Evolutionary conservation across 2,888 invertebrate species (phyloP).

Genomic region (Amblyteles armatorius): DNA sequence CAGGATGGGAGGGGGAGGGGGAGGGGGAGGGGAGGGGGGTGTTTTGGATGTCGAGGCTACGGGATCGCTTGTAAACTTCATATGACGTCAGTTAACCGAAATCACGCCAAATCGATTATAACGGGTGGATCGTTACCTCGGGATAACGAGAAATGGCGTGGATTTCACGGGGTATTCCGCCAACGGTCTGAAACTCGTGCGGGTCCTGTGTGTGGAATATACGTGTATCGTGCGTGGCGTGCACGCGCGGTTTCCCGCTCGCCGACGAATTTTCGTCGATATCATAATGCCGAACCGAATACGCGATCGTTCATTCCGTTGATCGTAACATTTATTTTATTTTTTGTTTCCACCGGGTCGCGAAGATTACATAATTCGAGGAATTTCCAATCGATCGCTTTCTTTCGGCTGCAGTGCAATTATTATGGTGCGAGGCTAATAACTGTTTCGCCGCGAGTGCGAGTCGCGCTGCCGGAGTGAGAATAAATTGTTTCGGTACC

Average conservation of each 20-base stretch:
- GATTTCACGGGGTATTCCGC: slow-evolving; percentile 78
- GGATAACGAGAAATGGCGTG: slow-evolving; percentile 79
- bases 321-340: background rate
- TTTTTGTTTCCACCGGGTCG: background rate
- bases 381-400: background rate
- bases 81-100: slow-evolving; percentile 81
- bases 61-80: slow-evolving; percentile 76
- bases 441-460: background rate
- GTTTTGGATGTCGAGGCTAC: slow-evolving; percentile 37
- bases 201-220: slow-evolving; percentile 10
- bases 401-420: background rate
- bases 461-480: slow-evolving; percentile 4
- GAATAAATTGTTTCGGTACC: slow-evolving; percentile 51
- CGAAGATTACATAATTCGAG: background rate
- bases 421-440: background rate
- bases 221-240: slow-evolving; percentile 3
- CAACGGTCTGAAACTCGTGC: slow-evolving; percentile 37
- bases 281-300: slow-evolving; percentile 22
- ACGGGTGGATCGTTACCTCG: slow-evolving; percentile 78
- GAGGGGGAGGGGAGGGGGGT: no score
- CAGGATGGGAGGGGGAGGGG: background rate
- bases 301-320: background rate
- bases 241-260: slow-evolving; percentile 14
- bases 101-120: slow-evolving; percentile 82
- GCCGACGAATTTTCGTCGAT: slow-evolving; percentile 47